Base-by-base conservation (phyloP, 2,888 invertebrate genomes). In the Pristionchus entomophagus region DNA sequence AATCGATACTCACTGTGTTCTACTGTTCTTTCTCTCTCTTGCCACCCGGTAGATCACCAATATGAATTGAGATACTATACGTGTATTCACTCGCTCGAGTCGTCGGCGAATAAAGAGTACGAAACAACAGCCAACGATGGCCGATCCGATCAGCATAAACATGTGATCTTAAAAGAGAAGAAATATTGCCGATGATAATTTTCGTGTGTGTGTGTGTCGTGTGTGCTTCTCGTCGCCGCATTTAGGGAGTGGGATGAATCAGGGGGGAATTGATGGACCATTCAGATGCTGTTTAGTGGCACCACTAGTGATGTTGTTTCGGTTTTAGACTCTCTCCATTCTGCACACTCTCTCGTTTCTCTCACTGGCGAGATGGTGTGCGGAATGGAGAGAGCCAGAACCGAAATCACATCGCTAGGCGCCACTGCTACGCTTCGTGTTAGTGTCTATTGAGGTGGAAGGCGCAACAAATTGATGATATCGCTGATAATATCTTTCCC, bases 91-190 rank as follows among this genome's bases (percentile, higher is more conserved):
- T 26, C 38, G 17, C 73, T 19, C n/a, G n/a, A n/a, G n/a, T 38
- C 22, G 26, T n/a, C 35, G 41, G 73, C 73, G 73, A 73, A 73
- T 73, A 73, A 73, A 73, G 73, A 73, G 73, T 73, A 73, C 73
- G 73, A 73, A 73, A n/a, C 22, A 73, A 45, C n/a, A 45, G 45
- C n/a, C 3, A 45, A 69, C 29, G 29, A 35, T 29, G 5, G 35
- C 41, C 8, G 65, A 35, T 35, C 1, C 22, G 5, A 51, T 49
- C 78, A 78, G 29, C 29, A 35, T 65, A 6, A 8, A 29, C 29
- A 35, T 29, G 32, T 32, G 35, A 35, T 65, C 17, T n/a, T 69
- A 2, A 26, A 32, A 26, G 41, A 49, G 45, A 78, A 12, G 45
- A 41, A 45, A 51, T 51, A 49, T 14, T 49, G 17, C 49, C 49